Evolutionary conservation across 2,888 invertebrate species (phyloP).

Genomic region (Mamestra brassicae): DNA sequence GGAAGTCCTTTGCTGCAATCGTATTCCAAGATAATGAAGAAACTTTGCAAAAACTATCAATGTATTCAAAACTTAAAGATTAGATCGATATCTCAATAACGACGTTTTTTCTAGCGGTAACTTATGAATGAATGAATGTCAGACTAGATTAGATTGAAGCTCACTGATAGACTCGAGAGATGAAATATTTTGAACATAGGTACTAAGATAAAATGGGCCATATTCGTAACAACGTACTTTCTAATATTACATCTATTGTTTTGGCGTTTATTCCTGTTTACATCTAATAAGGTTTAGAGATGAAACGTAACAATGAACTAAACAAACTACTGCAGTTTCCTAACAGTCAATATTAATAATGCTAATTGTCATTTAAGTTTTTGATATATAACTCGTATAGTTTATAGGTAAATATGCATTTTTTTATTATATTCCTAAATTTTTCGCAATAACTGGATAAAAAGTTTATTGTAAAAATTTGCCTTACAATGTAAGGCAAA

Average conservation of each 20-base stretch:
- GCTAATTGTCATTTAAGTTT: slow-evolving; percentile 38
- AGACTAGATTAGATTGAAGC: slow-evolving; percentile 22
- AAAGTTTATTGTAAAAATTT: slow-evolving; percentile 62
- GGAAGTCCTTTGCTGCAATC: background rate
- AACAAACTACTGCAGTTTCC: slow-evolving; percentile 11
- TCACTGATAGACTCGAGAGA: slow-evolving; percentile 8
- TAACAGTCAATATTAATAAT: slow-evolving; percentile 17
- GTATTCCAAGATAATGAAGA: background rate
- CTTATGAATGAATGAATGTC: background rate
- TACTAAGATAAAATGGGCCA: slow-evolving; percentile 10
- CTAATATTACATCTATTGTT: slow-evolving; percentile 41
- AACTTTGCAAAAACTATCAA: background rate
- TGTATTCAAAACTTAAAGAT: background rate
- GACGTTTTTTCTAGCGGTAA: background rate
- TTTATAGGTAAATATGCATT: slow-evolving; percentile 61
- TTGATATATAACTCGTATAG: slow-evolving; percentile 48
- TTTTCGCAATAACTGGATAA: slow-evolving; percentile 60
- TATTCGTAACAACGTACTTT: slow-evolving; percentile 20
- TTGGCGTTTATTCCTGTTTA: slow-evolving; percentile 57
- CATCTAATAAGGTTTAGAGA: slow-evolving; percentile 11
- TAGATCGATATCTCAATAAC: too few relatives aligned
- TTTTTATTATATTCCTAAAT: slow-evolving; percentile 44
- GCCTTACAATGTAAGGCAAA: slow-evolving; percentile 61
- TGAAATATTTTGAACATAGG: background rate
- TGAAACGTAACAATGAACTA: slow-evolving; percentile 19